Base-by-base conservation (phyloP, 2,113 vertebrate genomes). In the Glareola pratincola region DNA sequence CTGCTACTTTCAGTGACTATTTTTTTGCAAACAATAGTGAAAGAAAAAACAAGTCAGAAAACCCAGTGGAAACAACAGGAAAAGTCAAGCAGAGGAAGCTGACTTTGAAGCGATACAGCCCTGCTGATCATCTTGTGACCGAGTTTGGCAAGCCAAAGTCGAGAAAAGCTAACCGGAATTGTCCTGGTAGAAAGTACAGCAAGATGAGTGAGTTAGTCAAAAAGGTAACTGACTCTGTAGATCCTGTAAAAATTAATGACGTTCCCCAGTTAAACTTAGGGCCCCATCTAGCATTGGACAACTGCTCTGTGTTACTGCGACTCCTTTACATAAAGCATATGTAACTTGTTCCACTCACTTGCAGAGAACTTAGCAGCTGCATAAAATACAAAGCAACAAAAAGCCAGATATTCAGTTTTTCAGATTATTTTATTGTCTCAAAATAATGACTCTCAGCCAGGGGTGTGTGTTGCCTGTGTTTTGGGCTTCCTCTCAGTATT, bases 181-280 rank as follows among this genome's bases (percentile, higher is more conserved):
- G 99, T 93, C 71, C 84, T 76, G 94, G 90, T n/a, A 95, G 95
- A 82, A 97, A 96, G 32, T 97, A 94, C 54, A 97, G 83, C 78
- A 98, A 97, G 94, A 95, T 99, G 94, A 98, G 87, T 29, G 98
- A 97, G 60, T 86, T 98, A 85, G 98, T 95, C 92, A 95, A 95
- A 80, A 98, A 99, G 98, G 99, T 99, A 97, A 98, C 90, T 64
- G 63, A 47, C 37, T 34, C 13, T 21, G 8, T 45, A 60, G 21
- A 36, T n/a, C 27, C 66, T 56, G 15, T 7, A 67, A 86, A 69
- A 84, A 60, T 19, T 36, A 32, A 36, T 76, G 9, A 12, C 8
- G 2, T 79, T 74, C 43, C 34, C 21, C 23, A 50, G n/a, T 77
- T 56, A n/a, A 67, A 18, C 17, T 39, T 29, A 39, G 26, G 26